These are phyloP conservation scores for Agonopterix arenella DNA, from an alignment of 2,888 invertebrate genomes.

Conservation along the genomic window DNA sequence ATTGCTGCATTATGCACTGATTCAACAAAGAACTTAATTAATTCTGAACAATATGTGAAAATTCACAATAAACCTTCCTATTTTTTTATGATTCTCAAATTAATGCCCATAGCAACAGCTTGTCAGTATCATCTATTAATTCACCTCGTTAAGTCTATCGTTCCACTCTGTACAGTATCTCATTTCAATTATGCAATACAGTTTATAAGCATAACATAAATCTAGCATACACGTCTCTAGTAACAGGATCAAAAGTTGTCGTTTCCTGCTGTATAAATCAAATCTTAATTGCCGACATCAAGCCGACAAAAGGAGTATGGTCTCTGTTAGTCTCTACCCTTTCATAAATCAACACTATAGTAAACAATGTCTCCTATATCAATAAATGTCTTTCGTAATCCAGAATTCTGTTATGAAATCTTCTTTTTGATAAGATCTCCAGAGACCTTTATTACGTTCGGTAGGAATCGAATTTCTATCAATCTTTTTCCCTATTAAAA, in stretches of 20 bases:
- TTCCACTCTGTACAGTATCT: neutral
- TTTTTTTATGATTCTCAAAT: too few relatives aligned
- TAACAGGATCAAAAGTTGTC: constrained; percentile 31
- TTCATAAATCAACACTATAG: neutral
- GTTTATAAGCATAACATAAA: constrained; percentile 7
- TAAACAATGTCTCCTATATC: neutral
- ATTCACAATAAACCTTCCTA: too few relatives aligned
- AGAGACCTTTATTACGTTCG: too few relatives aligned
- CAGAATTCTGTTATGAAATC: too few relatives aligned
- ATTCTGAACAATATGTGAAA: too few relatives aligned
- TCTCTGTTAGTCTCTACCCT: neutral
- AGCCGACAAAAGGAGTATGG: constrained; percentile 2
- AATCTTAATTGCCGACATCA: constrained; percentile 18
- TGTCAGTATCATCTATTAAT: too few relatives aligned
- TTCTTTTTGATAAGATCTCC: too few relatives aligned
- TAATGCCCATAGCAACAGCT: too few relatives aligned
- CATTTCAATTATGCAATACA: constrained; percentile 7
- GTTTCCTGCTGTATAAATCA: constrained; percentile 34
- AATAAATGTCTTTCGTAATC: too few relatives aligned
- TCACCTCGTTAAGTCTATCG: too few relatives aligned
- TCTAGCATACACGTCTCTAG: constrained; percentile 1
- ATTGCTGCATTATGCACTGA: too few relatives aligned
- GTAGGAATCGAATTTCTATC: neutral
- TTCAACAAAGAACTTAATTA: too few relatives aligned
- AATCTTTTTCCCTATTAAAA: constrained; percentile 9